phyloP scores from a whole-genome alignment of 2,113 vertebrate species.

The Hemiscyllium ocellatum region DNA sequence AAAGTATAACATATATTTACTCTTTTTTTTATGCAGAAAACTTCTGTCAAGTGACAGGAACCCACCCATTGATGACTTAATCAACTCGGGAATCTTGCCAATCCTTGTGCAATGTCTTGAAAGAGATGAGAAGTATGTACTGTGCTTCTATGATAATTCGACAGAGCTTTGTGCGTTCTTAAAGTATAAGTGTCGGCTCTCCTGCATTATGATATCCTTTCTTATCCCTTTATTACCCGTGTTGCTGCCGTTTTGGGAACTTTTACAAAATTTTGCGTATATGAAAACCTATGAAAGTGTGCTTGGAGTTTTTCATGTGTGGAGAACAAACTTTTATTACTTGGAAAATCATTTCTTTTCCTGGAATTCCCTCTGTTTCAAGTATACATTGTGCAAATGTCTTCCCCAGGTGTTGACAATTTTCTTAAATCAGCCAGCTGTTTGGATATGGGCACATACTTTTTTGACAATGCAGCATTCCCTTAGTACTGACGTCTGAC shows the following conservation, averaged over 20 bases:
- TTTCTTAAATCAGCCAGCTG: not conserved
- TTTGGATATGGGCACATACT: not conserved
- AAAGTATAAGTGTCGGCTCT: not conserved
- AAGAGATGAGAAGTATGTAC: slow-evolving; percentile 38
- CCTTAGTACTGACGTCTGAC: not conserved
- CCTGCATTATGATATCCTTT: not conserved
- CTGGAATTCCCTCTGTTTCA: not conserved
- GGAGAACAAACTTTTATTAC: not conserved
- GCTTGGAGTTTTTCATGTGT: not conserved
- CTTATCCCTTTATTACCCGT: not conserved
- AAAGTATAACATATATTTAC: not conserved
- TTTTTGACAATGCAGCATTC: too few relatives aligned
- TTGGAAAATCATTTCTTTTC: not conserved
- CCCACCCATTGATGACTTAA: slow-evolving; percentile 38
- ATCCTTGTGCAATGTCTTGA: slow-evolving; percentile 38
- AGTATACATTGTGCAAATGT: not conserved
- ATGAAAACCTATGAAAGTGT: not conserved
- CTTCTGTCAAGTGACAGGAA: slow-evolving; percentile 38
- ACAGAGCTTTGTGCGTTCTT: not conserved
- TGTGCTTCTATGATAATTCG: not conserved
- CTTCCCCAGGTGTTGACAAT: not conserved
- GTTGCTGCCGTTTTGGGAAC: not conserved
- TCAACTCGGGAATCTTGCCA: slow-evolving; percentile 38
- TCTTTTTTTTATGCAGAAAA: slow-evolving; percentile 4
- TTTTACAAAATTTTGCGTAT: not conserved